Evolutionary conservation across 2,797 vertebrate genomes (phyloP), one percentile per base, ranked within the genome.

Genomic region (Pseudochirops corinnae): DNA sequence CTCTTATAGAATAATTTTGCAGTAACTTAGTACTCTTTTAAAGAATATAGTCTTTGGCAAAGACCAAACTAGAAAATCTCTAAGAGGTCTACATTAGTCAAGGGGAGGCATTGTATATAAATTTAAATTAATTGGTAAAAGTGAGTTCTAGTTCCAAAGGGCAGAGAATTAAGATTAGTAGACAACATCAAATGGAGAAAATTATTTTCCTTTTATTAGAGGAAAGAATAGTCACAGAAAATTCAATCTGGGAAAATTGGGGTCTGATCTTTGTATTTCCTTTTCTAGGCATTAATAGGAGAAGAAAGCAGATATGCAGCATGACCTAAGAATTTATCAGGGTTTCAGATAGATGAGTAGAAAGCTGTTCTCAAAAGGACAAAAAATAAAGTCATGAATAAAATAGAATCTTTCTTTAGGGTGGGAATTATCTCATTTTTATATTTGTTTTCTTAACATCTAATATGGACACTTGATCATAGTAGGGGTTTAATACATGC

Each of bases 121-220:
- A 93, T 3, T 16, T 56, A 95, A 96, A 87, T 39, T 53, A 93
- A 50, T 90, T 55, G 87, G 60, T 91, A 92, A 91, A 96, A 92
- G 74, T 94, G 16, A 95, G 12, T 16, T 50, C 90, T 91, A 52
- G 31, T 46, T 93, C 58, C 31, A 91, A 52, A 31, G 52, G 55
- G 67, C 92, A 93, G 96, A 96, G 12, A 29, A 24, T 5, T 82
- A 29, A 56, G 21, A 56, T 74, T 74, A 95, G 93, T 46, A 91
- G n/a, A 50, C 11, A 53, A 39, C 4, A 5, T 6, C 56, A 52
- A 74, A 53, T 11, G 21, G 11, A 11, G 29, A 7, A 92, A 91
- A 92, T 26, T 39, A 56, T 16, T 56, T 0, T 93, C 39, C 93
- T 93, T 91, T 55, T 12, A 91, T 91, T n/a, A n/a, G 39, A 95